phyloP scores from a whole-genome alignment of 1,140 invertebrate genomes.

The Stegodyphus dumicola region DNA sequence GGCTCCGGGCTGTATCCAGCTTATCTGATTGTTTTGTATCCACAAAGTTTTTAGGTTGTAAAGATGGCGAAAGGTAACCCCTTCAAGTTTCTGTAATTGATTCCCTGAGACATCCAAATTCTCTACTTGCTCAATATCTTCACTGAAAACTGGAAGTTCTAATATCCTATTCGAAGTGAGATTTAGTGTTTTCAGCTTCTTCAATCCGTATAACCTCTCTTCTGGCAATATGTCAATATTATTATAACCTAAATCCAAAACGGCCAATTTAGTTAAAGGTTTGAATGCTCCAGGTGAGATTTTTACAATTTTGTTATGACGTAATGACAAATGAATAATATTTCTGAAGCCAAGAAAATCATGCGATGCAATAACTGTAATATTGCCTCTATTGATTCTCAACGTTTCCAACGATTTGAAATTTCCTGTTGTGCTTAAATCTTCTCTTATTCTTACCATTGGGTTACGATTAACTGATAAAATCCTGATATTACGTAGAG shows the following conservation, averaged over 20 bases:
- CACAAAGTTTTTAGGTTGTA: conserved; percentile 80
- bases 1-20: conserved; percentile 79
- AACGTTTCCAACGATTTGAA: conserved; percentile 80
- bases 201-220: conserved; percentile 83
- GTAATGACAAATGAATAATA: conserved; percentile 79
- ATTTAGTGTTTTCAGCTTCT: conserved; percentile 79
- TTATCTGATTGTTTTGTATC: conserved; percentile 85
- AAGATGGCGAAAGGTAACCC: conserved; percentile 75
- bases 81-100: conserved; percentile 81
- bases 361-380: conserved; percentile 85
- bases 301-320: conserved; percentile 80
- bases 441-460: conserved; percentile 74
- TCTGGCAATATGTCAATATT: conserved; percentile 85
- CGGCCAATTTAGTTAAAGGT: conserved; percentile 79
- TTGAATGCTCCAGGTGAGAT: conserved; percentile 87
- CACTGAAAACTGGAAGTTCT: conserved; percentile 85
- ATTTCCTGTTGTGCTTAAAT: conserved; percentile 69
- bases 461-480: conserved; percentile 87
- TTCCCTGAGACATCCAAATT: conserved; percentile 86
- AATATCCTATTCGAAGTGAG: conserved; percentile 84
- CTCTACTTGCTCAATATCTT: conserved; percentile 78
- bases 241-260: conserved; percentile 85
- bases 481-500: conserved; percentile 78
- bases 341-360: conserved; percentile 89
- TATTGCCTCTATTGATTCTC: conserved; percentile 83